These are phyloP conservation scores for Ophiothrix spiculata DNA, from an alignment of 35 echinoderm and acorn worm species.

Conservation along the genomic window DNA sequence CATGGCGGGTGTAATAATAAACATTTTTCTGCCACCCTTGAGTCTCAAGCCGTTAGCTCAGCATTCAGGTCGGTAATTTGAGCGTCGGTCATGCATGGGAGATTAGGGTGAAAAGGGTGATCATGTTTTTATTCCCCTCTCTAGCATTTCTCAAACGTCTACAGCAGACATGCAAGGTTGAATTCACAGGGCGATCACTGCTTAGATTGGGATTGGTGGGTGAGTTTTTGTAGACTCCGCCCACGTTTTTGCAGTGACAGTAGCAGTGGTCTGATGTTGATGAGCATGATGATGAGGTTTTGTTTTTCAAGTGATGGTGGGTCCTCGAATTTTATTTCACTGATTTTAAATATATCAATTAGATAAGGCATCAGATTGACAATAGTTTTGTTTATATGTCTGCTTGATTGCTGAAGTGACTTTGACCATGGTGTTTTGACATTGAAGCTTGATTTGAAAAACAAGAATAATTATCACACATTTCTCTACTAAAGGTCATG, in stretches of 20 bases:
- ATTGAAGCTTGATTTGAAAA: too few species aligned
- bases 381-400: too few species aligned
- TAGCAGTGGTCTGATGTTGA: neutral
- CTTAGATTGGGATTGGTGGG: neutral
- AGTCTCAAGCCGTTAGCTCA: neutral
- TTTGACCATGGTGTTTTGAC: too few species aligned
- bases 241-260: slow-evolving; percentile 1
- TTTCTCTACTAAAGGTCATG: neutral
- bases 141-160: neutral
- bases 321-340: too few species aligned
- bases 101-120: slow-evolving; percentile 17
- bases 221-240: neutral
- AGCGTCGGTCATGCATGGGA: slow-evolving; percentile 17
- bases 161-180: neutral
- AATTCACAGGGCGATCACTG: neutral
- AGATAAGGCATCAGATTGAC: too few species aligned
- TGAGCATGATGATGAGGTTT: neutral
- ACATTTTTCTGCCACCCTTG: slow-evolving; percentile 6
- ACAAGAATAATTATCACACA: neutral
- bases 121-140: neutral
- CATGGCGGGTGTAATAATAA: slow-evolving; percentile 10
- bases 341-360: too few species aligned
- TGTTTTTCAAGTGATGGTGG: too few species aligned
- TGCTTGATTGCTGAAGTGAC: too few species aligned
- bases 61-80: slow-evolving; percentile 7